Evolutionary conservation across 2,113 vertebrate genomes (phyloP).

Genomic region (Phyllostomus hastatus): DNA sequence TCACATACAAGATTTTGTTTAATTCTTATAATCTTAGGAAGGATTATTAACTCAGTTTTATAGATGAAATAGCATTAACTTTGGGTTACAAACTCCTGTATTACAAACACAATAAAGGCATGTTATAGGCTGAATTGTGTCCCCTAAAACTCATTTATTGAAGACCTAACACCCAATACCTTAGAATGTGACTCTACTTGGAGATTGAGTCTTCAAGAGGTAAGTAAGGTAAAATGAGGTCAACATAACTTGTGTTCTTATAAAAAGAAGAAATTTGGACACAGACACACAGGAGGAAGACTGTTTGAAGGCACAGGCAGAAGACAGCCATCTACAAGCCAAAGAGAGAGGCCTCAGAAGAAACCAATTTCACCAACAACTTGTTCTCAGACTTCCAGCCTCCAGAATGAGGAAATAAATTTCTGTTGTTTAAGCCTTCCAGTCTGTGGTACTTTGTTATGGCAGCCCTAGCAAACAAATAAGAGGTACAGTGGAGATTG

Average conservation of each 20-base stretch:
- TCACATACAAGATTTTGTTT: conserved; percentile 16
- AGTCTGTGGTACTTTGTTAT: neutral
- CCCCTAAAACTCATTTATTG: neutral
- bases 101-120: neutral
- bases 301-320: neutral
- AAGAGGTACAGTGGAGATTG: neutral
- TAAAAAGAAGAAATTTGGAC: neutral
- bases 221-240: neutral
- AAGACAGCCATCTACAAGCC: neutral
- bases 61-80: neutral
- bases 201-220: neutral
- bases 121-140: neutral
- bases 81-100: neutral
- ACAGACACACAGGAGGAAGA: neutral
- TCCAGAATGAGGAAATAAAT: neutral
- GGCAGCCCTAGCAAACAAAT: neutral
- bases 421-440: neutral
- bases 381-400: neutral
- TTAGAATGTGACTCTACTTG: neutral
- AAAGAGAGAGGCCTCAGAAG: neutral
- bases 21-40: conserved; percentile 2
- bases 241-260: neutral
- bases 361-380: neutral
- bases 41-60: conserved; percentile 21
- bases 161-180: neutral